Conservation (phyloP, 2,888 invertebrate genomes). For the Gasteruption jaculator region DNA sequence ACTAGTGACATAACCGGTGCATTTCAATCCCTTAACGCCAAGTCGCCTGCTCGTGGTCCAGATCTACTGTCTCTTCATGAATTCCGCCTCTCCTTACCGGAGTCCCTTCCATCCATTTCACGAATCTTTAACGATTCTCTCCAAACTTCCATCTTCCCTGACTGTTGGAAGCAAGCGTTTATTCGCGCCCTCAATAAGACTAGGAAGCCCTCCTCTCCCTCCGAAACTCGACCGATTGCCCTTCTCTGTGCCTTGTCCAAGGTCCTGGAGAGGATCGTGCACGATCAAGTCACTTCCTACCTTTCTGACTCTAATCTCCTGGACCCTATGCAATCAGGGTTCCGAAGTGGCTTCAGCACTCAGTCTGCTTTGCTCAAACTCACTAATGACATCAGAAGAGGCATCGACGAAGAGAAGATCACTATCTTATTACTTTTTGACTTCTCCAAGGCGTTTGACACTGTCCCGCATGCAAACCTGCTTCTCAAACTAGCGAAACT, state of each 20-base stretch:
- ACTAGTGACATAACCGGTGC: too few species aligned
- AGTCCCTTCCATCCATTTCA: not conserved
- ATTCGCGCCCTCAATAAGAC: not conserved
- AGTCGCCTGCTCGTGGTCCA: too few species aligned
- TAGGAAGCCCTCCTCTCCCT: not conserved
- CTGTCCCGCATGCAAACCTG: not conserved
- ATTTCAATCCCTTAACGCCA: too few species aligned
- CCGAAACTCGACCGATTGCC: constrained; percentile 8
- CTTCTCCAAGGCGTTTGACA: not conserved
- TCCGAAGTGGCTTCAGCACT: not conserved
- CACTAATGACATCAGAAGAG: not conserved
- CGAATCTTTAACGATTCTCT: too few species aligned
- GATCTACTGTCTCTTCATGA: not conserved
- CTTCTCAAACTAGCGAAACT: not conserved
- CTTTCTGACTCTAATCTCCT: not conserved
- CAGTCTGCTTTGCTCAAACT: constrained; percentile 8
- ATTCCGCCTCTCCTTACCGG: not conserved
- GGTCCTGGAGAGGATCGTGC: not conserved
- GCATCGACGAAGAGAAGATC: not conserved
- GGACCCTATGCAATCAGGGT: constrained; percentile 9
- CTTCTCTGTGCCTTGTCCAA: constrained; percentile 7
- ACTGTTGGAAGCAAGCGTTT: too few species aligned
- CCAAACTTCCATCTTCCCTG: too few species aligned
- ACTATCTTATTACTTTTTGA: constrained; percentile 14
- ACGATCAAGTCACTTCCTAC: not conserved